Evolutionary conservation across 2,797 vertebrate species (phyloP).

Genomic region (Sebastes aleutianus): DNA sequence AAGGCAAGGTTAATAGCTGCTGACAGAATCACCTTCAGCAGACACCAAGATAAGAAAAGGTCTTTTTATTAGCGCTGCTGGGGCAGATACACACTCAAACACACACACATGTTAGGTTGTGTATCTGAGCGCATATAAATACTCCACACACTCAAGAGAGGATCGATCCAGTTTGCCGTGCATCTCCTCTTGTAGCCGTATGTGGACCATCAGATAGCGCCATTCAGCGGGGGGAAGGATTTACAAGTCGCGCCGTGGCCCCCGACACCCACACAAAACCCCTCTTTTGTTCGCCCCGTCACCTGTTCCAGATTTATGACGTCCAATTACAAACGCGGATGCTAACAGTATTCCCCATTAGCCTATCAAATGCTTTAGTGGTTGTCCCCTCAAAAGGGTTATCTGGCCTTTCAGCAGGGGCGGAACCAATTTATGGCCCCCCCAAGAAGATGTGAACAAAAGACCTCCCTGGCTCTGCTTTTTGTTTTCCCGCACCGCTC

Average conservation of each 20-base stretch:
- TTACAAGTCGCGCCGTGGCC: conserved; percentile 83
- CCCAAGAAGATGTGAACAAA: conserved; percentile 67
- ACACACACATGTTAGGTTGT: background rate
- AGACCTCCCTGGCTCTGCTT: conserved; percentile 65
- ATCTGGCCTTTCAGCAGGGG: conserved; percentile 80
- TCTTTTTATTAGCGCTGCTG: conserved; percentile 57
- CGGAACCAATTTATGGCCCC: conserved; percentile 74
- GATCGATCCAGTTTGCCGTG: conserved; percentile 82
- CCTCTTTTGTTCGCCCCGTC: conserved; percentile 86
- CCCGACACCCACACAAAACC: conserved; percentile 83
- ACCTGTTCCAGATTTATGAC: conserved; percentile 91
- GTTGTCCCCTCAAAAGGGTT: conserved; percentile 81
- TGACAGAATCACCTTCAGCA: conserved; percentile 89
- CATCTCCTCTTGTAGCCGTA: conserved; percentile 84
- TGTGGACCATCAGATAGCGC: conserved; percentile 86
- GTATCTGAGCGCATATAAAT: conserved; percentile 21
- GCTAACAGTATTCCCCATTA: conserved; percentile 88
- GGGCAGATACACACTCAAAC: conserved; percentile 12
- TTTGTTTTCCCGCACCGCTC: conserved; percentile 66
- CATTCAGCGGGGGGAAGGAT: conserved; percentile 88
- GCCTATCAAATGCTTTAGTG: conserved; percentile 86
- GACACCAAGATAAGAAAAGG: conserved; percentile 89
- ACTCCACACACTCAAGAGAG: conserved; percentile 18
- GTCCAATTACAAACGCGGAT: conserved; percentile 85
- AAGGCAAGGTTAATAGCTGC: conserved; percentile 92